Evolutionary conservation across 2,113 vertebrate genomes (phyloP).

Genomic region (Corythaeola cristata): DNA sequence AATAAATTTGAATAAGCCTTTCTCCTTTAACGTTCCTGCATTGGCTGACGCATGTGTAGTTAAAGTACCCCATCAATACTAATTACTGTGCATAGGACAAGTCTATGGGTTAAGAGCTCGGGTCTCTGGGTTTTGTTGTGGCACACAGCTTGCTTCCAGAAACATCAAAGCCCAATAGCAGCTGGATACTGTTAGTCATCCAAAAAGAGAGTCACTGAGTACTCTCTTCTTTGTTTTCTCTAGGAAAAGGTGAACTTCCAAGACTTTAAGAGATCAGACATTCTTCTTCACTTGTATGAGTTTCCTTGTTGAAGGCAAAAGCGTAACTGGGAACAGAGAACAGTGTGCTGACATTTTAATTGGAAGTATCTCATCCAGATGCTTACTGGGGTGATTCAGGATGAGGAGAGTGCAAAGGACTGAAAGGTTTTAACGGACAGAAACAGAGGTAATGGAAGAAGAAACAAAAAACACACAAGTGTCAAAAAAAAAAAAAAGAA

Average conservation of each 20-base stretch:
- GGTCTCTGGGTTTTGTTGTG: neutral
- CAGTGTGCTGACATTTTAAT: neutral
- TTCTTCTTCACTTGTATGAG: neutral
- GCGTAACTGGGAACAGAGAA: neutral
- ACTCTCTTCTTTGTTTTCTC: neutral
- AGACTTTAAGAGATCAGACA: neutral
- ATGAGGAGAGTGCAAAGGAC: neutral
- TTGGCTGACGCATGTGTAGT: neutral
- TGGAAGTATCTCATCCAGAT: neutral
- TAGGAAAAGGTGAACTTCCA: neutral
- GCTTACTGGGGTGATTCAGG: neutral
- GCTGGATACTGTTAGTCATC: neutral
- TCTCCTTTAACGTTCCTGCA: neutral
- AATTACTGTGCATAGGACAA: conserved; percentile 12
- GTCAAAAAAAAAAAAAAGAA: accelerated
- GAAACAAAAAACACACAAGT: neutral
- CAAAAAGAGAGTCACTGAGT: neutral
- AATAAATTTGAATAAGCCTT: conserved; percentile 16
- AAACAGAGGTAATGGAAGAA: neutral
- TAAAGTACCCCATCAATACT: conserved; percentile 37
- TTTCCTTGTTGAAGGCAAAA: neutral
- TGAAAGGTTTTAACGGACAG: neutral
- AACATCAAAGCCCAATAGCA: neutral
- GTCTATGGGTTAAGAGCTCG: neutral
- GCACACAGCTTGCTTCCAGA: neutral